Percentiles rank a stretch among this genome's conserved stretches.
Conservation (phyloP, 2,797 vertebrate species). For the Cossypha polioptera region DNA sequence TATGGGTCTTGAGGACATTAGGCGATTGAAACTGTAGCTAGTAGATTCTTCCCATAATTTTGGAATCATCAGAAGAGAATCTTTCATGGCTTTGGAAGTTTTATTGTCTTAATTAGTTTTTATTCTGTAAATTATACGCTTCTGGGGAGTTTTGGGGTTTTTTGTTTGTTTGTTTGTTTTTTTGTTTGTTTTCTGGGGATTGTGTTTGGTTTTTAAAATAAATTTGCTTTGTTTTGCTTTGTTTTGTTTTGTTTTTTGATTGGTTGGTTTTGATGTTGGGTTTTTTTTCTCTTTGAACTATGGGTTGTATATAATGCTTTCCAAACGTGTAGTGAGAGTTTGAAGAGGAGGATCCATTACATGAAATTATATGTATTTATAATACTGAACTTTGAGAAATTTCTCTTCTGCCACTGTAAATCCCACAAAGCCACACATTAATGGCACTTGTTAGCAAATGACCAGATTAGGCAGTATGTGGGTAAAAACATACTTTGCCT, state of each 20-base stretch:
- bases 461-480: neutral
- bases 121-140: neutral
- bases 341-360: neutral
- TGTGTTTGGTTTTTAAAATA: neutral
- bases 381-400: neutral
- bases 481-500: neutral
- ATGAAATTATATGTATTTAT: neutral
- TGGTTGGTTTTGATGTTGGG: neutral
- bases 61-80: neutral
- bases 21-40: neutral
- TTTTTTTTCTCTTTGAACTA: neutral
- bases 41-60: conserved; percentile 10
- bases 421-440: neutral
- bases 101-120: neutral
- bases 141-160: rapidly evolving
- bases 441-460: neutral
- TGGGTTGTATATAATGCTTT: neutral
- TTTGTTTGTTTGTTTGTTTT: neutral
- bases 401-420: neutral
- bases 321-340: neutral
- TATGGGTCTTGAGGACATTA: conserved; percentile 26
- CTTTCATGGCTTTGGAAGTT: neutral
- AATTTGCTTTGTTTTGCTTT: too few species aligned
- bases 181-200: neutral
- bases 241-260: neutral